These are phyloP conservation scores for Eclectus roratus DNA, from an alignment of 2,113 vertebrate genomes.

Conservation along the genomic window DNA sequence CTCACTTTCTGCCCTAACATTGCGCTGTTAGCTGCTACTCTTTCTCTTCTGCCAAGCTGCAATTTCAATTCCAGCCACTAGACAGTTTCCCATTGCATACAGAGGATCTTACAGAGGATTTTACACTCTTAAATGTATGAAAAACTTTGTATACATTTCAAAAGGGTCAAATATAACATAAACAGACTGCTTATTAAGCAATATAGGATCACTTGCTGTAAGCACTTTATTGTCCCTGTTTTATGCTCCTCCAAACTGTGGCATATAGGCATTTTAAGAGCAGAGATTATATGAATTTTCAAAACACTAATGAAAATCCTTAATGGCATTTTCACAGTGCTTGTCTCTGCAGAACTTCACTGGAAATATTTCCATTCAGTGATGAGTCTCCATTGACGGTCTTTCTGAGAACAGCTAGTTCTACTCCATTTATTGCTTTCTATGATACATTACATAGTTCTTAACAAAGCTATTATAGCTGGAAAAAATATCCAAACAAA, in stretches of 20 bases:
- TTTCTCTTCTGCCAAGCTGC: not conserved
- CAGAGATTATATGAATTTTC: not conserved
- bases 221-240: not conserved
- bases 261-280: not conserved
- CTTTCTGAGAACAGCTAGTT: slow-evolving; percentile 25
- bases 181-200: not conserved
- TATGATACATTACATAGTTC: not conserved
- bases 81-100: not conserved
- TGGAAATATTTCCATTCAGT: slow-evolving; percentile 1
- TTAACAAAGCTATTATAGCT: slow-evolving; percentile 37
- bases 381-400: slow-evolving; percentile 15
- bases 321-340: not conserved
- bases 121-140: not conserved
- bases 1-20: not conserved
- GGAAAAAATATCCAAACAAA: slow-evolving; percentile 25
- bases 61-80: not conserved
- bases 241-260: not conserved
- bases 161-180: not conserved
- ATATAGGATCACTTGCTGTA: not conserved
- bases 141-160: not conserved
- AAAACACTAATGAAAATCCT: slow-evolving; percentile 8
- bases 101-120: not conserved
- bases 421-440: slow-evolving; percentile 21
- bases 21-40: not conserved
- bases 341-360: not conserved